Base-by-base conservation (phyloP, 2,797 vertebrate genomes). In the Acanthiza pusilla region DNA sequence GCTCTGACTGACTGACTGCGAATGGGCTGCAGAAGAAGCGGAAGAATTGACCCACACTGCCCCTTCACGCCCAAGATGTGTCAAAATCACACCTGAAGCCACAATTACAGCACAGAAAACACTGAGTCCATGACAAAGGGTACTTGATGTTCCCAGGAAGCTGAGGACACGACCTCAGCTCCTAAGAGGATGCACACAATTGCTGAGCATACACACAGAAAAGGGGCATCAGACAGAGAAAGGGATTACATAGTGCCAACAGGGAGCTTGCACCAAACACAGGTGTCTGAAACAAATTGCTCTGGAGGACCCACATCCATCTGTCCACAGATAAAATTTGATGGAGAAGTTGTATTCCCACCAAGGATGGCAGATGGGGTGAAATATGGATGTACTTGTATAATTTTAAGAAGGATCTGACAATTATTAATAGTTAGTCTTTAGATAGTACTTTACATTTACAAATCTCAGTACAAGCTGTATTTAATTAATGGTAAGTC, bases 401-500 rank as follows among this genome's bases (percentile, higher is more conserved):
- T 34, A 76, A 62, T 87, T 95, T 91, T 82, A 26, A 45, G 42
- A 85, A 43, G 38, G 34, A 45, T 65, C n/a, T 89, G 68, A 78
- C 54, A 78, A 70, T 81, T 85, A 91, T 87, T 89, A 72, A 72
- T 83, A 40, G 60, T 78, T 54, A 65, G 63, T 63, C 63, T 70
- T 95, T 53, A 51, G 76, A 60, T 63, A 40, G 38, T 38, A 80
- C 19, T 87, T 94, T 87, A 92, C 42, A 34, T 91, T 93, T 87
- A 95, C 71, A 94, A 87, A 90, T 85, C 47, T 81, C 67, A 16
- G 45, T 83, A 68, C 1, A 7, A 88, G 25, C 21, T 58, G 34
- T 73, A 83, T 92, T 95, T 94, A 96, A 91, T 93, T 89, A 89
- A 83, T 82, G 60, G 27, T 80, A 80, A 95, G 40, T 89, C 65